Conservation (phyloP, 1,140 invertebrate genomes). For the Papilio aristodemus region DNA sequence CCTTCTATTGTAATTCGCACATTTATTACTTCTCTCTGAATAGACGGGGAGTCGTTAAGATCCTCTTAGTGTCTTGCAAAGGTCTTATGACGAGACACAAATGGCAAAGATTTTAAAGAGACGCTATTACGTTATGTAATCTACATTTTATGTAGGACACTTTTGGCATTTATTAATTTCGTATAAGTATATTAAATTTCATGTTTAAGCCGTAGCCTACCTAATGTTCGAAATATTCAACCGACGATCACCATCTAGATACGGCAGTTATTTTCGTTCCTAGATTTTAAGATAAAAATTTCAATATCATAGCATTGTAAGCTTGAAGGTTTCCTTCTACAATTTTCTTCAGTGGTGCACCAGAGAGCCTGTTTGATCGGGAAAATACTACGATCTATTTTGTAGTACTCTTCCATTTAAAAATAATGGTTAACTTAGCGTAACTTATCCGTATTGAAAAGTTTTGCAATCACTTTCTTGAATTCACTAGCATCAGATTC, state of each 20-base stretch:
- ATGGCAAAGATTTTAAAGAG: slow-evolving; percentile 3
- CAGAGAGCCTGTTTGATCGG: too few relatives aligned
- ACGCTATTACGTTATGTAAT: neutral
- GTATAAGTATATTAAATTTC: too few relatives aligned
- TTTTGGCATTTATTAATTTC: too few relatives aligned
- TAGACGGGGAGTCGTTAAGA: slow-evolving; percentile 29
- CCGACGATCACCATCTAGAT: too few relatives aligned
- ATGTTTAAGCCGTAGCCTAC: too few relatives aligned
- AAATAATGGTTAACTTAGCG: neutral
- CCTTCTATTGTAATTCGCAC: slow-evolving; percentile 29
- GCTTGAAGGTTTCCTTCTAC: too few relatives aligned
- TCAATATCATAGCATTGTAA: too few relatives aligned
- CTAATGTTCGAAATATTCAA: too few relatives aligned
- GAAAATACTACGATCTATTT: too few relatives aligned
- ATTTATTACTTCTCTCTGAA: slow-evolving; percentile 20
- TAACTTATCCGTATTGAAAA: neutral
- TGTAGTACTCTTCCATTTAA: neutral
- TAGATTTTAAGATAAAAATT: too few relatives aligned
- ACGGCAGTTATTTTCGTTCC: too few relatives aligned
- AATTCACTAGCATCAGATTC: neutral
- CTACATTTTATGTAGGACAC: neutral
- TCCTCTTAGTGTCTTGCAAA: slow-evolving; percentile 16
- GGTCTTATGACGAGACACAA: slow-evolving; percentile 9
- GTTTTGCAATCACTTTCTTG: neutral
- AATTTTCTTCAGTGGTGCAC: too few relatives aligned